phyloP scores from a whole-genome alignment of 1,140 invertebrate genomes.

The Scaptomyza hsui region DNA sequence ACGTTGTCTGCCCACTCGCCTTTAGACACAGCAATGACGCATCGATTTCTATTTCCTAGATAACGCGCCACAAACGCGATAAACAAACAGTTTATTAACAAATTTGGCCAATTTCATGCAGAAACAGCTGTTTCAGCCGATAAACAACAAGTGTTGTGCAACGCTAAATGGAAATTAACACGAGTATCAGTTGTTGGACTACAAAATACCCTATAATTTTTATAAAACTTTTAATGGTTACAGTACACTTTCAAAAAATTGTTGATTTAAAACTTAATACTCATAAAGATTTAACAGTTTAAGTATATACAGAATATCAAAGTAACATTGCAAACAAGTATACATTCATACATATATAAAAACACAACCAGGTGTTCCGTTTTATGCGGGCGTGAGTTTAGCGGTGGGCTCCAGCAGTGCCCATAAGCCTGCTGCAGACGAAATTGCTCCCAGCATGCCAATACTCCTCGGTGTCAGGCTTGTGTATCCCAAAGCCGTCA shows the following conservation, averaged over 20 bases:
- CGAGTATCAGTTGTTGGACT: slow-evolving; percentile 23
- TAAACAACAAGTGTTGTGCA: slow-evolving; percentile 38
- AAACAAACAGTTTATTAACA: slow-evolving; percentile 28
- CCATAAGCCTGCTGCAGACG: slow-evolving; percentile 90
- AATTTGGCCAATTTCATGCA: slow-evolving; percentile 13
- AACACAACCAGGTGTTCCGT: slow-evolving; percentile 30
- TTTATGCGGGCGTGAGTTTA: slow-evolving; percentile 87
- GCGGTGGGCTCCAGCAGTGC: slow-evolving; percentile 89
- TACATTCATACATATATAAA: slow-evolving; percentile 67
- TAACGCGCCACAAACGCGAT: slow-evolving; percentile 35
- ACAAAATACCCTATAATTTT: background rate
- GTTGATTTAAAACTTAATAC: slow-evolving; percentile 56
- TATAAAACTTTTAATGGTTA: background rate
- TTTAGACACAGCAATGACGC: slow-evolving; percentile 52
- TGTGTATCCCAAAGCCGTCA: slow-evolving; percentile 90
- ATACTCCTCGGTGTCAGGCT: slow-evolving; percentile 90
- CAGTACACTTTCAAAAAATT: slow-evolving; percentile 45
- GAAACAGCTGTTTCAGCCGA: slow-evolving; percentile 43
- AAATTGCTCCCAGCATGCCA: slow-evolving; percentile 91
- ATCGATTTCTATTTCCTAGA: slow-evolving; percentile 42
- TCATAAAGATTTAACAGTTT: slow-evolving; percentile 43
- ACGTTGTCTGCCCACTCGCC: slow-evolving; percentile 14
- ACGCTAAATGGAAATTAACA: slow-evolving; percentile 23
- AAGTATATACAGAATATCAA: slow-evolving; percentile 32
- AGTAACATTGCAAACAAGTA: slow-evolving; percentile 18